Base-by-base conservation (phyloP, 2,888 invertebrate genomes). In the Dynastes maya region DNA sequence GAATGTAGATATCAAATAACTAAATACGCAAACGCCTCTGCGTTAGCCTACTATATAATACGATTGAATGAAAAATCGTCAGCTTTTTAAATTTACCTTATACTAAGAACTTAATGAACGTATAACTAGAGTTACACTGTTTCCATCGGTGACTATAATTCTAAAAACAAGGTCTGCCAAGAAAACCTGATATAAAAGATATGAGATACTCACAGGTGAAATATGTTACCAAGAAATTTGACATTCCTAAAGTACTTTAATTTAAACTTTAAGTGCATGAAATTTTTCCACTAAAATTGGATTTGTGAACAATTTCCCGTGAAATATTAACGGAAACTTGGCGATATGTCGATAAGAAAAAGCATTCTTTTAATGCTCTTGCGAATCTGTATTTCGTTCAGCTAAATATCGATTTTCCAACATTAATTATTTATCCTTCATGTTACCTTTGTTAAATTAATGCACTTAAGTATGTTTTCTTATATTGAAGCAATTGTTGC, bases 231-330 rank as follows among this genome's bases (percentile, higher is more conserved):
- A 32, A 63, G 63, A 29, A 63, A 63, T 32, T 63, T 63, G 9
- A 63, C 63, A 63, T 4, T 6, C 11, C 29, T 63, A 63, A 29
- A 63, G 32, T 63, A 63, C 32, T 63, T 63, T 32, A 63, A 32
- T 29, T 63, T 63, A 63, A 63, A 63, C 32, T 63, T 63, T 32
- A 63, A 63, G 63, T 63, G 63, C 63, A 32, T 63, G 29, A 63
- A 63, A 63, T 63, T 63, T 32, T 63, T 63, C 63, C 63, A 11
- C 32, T 63, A 29, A 63, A 63, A 32, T 63, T 9, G 63, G 29
- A 63, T 13, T 32, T 13, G 13, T 13, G 32, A 29, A 32, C 27
- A 63, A 63, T 29, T 63, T 63, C n/a, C 13, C 5, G 32, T 63
- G 32, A 32, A 29, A 63, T 32, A 63, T 63, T 63, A 63, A 58